These are phyloP conservation scores for Aporophyla nigra DNA, from an alignment of 2,888 invertebrate genomes.

Conservation along the genomic window DNA sequence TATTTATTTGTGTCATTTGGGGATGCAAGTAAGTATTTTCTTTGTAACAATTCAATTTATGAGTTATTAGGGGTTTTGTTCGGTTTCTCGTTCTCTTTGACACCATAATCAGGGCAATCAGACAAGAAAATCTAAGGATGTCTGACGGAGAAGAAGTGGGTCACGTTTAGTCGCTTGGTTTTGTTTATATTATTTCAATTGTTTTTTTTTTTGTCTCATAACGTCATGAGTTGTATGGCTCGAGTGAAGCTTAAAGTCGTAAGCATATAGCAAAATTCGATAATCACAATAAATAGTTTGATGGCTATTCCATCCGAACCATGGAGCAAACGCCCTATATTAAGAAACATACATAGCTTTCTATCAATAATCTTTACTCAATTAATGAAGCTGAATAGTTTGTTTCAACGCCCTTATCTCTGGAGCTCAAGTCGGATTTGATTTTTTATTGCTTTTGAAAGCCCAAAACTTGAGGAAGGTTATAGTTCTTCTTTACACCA, in stretches of 20 bases:
- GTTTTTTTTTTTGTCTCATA: neutral
- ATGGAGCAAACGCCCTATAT: neutral
- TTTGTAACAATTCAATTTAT: conserved; percentile 56
- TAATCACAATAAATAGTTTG: neutral
- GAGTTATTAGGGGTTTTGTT: conserved; percentile 39
- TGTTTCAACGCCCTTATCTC: too few species aligned
- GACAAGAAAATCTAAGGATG: conserved; percentile 1
- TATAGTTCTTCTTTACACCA: too few species aligned
- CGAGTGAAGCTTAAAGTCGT: too few species aligned
- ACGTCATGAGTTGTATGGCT: neutral
- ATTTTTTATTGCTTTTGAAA: too few species aligned
- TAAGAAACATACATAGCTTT: neutral
- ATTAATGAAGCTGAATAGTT: too few species aligned
- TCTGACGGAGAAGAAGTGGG: neutral
- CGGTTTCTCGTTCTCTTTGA: conserved; percentile 46
- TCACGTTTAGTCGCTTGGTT: neutral
- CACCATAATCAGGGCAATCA: conserved; percentile 50
- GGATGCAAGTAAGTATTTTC: conserved; percentile 56
- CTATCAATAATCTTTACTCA: neutral
- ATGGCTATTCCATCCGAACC: neutral
- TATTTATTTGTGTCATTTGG: conserved; percentile 69
- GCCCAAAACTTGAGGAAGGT: too few species aligned
- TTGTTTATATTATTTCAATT: neutral
- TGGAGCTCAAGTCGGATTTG: too few species aligned
- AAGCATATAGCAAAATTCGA: too few species aligned